Evolutionary conservation across 2,888 invertebrate species (phyloP), one percentile per base, ranked within the genome.

Genomic region (Cataglyphis albicans): DNA sequence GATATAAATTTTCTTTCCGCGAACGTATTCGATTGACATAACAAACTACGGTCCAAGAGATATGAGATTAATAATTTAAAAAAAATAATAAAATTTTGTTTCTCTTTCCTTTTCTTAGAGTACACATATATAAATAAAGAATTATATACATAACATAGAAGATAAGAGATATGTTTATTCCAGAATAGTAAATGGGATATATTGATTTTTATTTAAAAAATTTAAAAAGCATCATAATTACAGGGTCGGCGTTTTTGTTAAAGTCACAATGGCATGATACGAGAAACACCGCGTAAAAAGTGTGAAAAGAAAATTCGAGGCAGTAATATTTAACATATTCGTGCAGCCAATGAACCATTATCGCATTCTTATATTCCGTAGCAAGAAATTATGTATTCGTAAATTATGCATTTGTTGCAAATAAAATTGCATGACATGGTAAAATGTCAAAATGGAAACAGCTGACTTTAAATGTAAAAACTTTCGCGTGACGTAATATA

Each of bases 331-430:
- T 21, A 70, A 32, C 70, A 44, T 59, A 78, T 41, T 78, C 59
- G 35, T 70, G 78, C 72, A 12, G 15, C 12, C 35, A 44, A 70
- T 80, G 44, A 80, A 59, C 59, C 44, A 72, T 78, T 80, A 70
- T 78, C 57, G 59, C 59, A 78, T 72, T 57, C 41, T 12, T 68
- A 29, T 29, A 38, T 67, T 70, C 18, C 18, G 35, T 41, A 5
- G 55, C 52, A 76, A 80, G 65, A 70, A 80, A 44, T 70, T 70
- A 70, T 35, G 25, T 72, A 59, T 35, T 59, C 59, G 78, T 48
- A 80, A 80, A 80, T 70, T 70, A 80, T 80, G 72, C 44, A 80
- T 70, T 59, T 38, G 65, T 35, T 70, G 72, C 18, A n/a, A 78
- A 70, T 44, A 44, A 70, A 59, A 25, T 59, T 70, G 59, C 78